phyloP scores from a whole-genome alignment of 2,113 vertebrate species.

The Rhinoptilus africanus region DNA sequence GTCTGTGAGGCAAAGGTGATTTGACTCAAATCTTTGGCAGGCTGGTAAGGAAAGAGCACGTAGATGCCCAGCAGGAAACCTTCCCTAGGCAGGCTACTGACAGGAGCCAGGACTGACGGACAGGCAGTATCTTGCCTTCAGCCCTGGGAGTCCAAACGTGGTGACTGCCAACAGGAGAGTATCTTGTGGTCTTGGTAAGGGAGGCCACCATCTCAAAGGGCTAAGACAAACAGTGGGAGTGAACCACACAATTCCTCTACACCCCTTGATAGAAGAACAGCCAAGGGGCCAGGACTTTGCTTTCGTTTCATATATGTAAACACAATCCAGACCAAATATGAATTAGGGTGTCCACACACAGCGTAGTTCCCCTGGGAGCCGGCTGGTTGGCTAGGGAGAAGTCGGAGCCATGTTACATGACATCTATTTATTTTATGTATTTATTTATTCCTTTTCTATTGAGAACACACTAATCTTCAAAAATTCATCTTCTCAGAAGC shows the following conservation, averaged over 20 bases:
- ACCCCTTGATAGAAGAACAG: rapidly evolving
- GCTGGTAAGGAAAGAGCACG: background rate
- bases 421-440: background rate
- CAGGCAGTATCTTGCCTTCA: background rate
- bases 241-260: background rate
- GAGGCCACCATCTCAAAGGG: background rate
- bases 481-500: constrained; percentile 37
- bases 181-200: background rate
- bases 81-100: background rate
- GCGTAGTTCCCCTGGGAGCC: background rate
- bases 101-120: background rate
- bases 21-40: background rate
- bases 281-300: background rate
- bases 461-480: constrained; percentile 21
- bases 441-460: background rate
- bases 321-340: background rate
- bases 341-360: background rate
- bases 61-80: background rate
- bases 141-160: background rate
- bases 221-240: background rate
- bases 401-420: background rate
- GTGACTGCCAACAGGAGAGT: background rate
- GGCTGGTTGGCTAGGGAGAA: background rate
- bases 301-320: background rate
- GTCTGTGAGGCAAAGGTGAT: background rate